A percentile compares a stretch with the other conserved stretches of the same genome.
Conservation (phyloP, 2,797 vertebrate genomes). For the Chloroceryle inda region DNA sequence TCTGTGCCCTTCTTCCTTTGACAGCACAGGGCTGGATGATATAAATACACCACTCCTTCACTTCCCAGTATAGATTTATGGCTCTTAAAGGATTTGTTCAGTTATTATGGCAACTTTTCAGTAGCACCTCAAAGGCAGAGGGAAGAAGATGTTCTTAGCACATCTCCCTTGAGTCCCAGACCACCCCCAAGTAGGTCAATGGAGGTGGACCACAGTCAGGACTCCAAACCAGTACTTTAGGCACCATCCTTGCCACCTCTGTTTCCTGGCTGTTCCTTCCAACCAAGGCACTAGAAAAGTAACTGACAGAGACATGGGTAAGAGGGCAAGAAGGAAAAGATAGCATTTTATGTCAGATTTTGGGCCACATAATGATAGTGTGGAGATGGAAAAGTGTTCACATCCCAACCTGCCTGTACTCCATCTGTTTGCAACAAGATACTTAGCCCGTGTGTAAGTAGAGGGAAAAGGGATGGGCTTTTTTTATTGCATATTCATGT, state of each 20-base stretch:
- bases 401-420: not conserved
- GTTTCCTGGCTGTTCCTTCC: not conserved
- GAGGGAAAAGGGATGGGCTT: not conserved
- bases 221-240: rapidly evolving
- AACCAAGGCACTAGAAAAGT: not conserved
- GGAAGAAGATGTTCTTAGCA: not conserved
- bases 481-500: not conserved
- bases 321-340: not conserved
- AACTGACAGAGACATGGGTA: not conserved
- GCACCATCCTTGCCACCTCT: rapidly evolving
- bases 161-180: not conserved
- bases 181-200: not conserved
- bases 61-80: not conserved
- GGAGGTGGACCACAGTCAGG: not conserved
- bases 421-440: constrained; percentile 42
- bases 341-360: not conserved
- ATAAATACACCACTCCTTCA: not conserved
- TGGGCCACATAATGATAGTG: not conserved
- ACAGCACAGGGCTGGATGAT: not conserved
- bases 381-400: not conserved
- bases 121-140: not conserved
- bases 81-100: not conserved
- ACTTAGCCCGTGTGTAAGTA: not conserved
- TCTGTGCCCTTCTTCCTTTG: not conserved
- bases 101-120: not conserved